Percentiles rank a stretch among this genome's conserved stretches.
Conservation (phyloP, 2,113 vertebrate species). For the Salvelinus alpinus region DNA sequence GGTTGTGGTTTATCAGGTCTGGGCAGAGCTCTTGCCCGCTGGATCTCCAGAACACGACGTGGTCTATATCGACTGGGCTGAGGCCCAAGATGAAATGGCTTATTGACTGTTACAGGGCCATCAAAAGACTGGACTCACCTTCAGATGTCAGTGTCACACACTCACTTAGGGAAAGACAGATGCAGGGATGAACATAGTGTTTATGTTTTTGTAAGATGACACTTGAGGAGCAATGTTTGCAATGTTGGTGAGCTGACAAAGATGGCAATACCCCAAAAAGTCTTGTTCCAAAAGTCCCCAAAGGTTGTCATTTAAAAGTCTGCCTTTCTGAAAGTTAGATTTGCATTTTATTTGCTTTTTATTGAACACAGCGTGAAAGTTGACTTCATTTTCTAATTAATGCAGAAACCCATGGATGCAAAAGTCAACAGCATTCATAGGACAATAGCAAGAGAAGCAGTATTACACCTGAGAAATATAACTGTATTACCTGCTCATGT, state of each 20-base stretch:
- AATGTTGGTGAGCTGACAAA: constrained; percentile 17
- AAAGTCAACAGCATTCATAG: neutral
- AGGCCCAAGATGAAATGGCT: constrained; percentile 75
- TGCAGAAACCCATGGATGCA: neutral
- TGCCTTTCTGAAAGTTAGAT: constrained; percentile 5
- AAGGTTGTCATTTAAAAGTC: constrained; percentile 24
- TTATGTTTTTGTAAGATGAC: constrained; percentile 1
- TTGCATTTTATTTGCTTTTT: neutral
- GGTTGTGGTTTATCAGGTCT: constrained; percentile 72
- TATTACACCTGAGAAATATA: constrained; percentile 28
- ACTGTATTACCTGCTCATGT: constrained; percentile 50
- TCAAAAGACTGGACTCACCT: constrained; percentile 71
- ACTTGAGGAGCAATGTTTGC: constrained; percentile 25
- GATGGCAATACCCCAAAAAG: neutral
- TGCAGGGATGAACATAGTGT: constrained; percentile 18
- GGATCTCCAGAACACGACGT: constrained; percentile 64
- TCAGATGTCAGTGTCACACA: constrained; percentile 61
- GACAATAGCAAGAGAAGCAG: neutral
- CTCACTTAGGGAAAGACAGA: constrained; percentile 20
- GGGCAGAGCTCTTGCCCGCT: constrained; percentile 64
- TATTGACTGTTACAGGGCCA: constrained; percentile 74
- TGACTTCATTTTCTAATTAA: neutral
- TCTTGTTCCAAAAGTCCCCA: neutral
- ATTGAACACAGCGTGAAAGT: neutral
- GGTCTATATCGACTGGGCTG: constrained; percentile 67